Conservation (phyloP, 2,797 vertebrate species). For the Chelon auratus region DNA sequence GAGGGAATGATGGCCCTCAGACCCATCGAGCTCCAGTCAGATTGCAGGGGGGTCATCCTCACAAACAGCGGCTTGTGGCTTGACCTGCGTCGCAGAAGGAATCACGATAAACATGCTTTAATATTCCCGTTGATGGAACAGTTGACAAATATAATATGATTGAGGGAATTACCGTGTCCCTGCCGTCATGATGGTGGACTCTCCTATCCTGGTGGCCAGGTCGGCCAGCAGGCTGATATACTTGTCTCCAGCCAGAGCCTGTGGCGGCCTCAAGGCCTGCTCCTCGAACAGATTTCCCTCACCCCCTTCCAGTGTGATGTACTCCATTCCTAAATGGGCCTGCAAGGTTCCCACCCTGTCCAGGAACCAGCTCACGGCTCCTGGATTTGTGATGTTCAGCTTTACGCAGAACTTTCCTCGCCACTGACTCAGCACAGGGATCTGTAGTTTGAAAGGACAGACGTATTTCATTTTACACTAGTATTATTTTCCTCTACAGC, state of each 20-base stretch:
- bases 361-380: constrained; percentile 88
- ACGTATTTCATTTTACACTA: not conserved
- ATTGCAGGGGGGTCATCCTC: constrained; percentile 86
- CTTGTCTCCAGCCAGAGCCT: constrained; percentile 79
- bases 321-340: constrained; percentile 85
- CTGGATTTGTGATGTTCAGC: constrained; percentile 88
- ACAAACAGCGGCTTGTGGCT: constrained; percentile 89
- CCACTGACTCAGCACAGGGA: constrained; percentile 90
- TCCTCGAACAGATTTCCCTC: constrained; percentile 87
- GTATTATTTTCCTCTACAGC: constrained; percentile 4
- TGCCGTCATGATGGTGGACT: constrained; percentile 85
- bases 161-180: constrained; percentile 83
- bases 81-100: constrained; percentile 76
- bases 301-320: constrained; percentile 85
- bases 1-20: constrained; percentile 92
- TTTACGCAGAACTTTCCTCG: constrained; percentile 88
- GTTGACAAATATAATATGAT: not conserved
- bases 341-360: constrained; percentile 82
- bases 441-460: constrained; percentile 66
- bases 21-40: constrained; percentile 89
- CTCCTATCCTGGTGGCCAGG: constrained; percentile 84
- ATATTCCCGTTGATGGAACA: not conserved
- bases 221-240: constrained; percentile 84
- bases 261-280: constrained; percentile 77
- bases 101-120: not conserved